Base-by-base conservation (phyloP, 2,797 vertebrate genomes). In the Hypotaenidia okinawae region DNA sequence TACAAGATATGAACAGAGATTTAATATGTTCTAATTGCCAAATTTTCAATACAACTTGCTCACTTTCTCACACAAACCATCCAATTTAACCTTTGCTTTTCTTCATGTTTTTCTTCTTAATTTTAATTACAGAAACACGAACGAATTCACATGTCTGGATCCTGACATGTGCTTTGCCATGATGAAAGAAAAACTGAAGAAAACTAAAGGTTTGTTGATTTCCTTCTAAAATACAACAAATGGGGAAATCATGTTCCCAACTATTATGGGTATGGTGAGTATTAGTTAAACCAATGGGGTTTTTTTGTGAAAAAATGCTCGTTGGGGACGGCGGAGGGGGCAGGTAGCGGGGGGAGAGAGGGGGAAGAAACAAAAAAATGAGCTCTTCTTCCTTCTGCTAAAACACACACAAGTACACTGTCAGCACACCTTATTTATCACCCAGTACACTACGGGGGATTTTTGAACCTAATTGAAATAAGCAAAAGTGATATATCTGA, bases 31-130 rank as follows among this genome's bases (percentile, higher is more conserved):
- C 37, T 54, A 55, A 55, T 5, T 10, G 43, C 52, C 63, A 76
- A 41, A 39, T 59, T 51, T 64, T n/a, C 43, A 27, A 19, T 27
- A 49, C 74, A 84, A 68, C 27, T 47, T 16, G 28, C 24, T 41
- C 16, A 15, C 33, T 63, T 78, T 80, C 15, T 69, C 47, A 28
- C 9, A n/a, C 2, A 18, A 74, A 27, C 4, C 5, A 59, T 11
- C 14, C 18, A 54, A 32, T 14, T 35, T 1, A 37, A 33, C 3
- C 2, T 39, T 69, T 19, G 0, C 1, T 57, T 78, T 61, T 28
- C 15, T 73, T 52, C 2, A 28, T 10, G 54, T 35, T 51, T 22
- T 81, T 35, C 9, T 37, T n/a, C 15, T 59, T 62, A 10, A n/a
- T 79, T 90, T 90, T 21, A 87, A 45, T 43, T 32, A 47, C 7